Base-by-base conservation (phyloP, 2,888 invertebrate genomes). In the Eupsilia transversa region DNA sequence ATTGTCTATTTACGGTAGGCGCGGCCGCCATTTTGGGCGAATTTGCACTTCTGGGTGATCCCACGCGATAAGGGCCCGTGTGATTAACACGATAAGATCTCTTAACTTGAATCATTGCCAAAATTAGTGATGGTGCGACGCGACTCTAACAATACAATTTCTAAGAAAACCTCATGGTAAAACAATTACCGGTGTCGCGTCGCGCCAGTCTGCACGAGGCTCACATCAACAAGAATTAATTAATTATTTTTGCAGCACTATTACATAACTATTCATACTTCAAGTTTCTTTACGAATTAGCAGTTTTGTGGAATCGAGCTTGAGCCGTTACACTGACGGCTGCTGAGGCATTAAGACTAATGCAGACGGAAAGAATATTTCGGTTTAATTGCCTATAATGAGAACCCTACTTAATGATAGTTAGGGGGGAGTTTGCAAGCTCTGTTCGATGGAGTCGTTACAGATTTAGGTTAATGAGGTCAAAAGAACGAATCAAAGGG, bases 401-500 rank as follows among this genome's bases (percentile, higher is more conserved):
- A 57, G 69, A 27, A 49, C 57, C 63, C 64, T 46, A 80, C 41
- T 72, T 69, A 80, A 67, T 38, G 12, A 68, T 49, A 69, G 68
- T 68, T 75, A 27, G 41, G 68, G 17, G 72, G 27, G 14, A 35
- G 14, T 57, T 79, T 17, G 64, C 9, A 52, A 78, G 63, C 41
- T 56, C 49, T 17, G 38, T 72, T 66, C 33, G n/a, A 70, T 69
- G 35, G 10, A 64, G 12, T 63, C 66, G 49, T 72, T 56, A 83
- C 59, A 83, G 57, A 82, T 84, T 63, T 84, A 38, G 82, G 82
- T 82, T 66, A 82, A 82, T 67, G 82, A 23, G 82, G 82, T 84
- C 82, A n/a, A n/a, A n/a, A n/a, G n/a, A n/a, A n/a, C n/a, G n/a
- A n/a, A n/a, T n/a, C n/a, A n/a, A n/a, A n/a, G n/a, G n/a, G n/a